phyloP scores from a whole-genome alignment of 2,113 vertebrate genomes.

The Psophia crepitans region DNA sequence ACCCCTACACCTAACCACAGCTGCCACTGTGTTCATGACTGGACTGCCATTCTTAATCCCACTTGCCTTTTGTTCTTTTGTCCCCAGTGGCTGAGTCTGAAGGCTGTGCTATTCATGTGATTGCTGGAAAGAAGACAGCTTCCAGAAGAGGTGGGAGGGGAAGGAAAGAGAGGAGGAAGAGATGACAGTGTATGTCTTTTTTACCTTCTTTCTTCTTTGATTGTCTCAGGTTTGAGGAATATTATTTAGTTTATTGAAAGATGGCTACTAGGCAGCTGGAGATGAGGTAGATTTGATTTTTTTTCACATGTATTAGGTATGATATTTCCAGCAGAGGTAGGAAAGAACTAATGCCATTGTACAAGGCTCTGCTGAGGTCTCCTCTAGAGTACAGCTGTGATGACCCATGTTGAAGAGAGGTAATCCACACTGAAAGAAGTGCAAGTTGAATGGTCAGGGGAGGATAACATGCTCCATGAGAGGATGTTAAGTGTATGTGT shows the following conservation, averaged over 20 bases:
- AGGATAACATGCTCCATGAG: background rate
- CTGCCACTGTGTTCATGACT: fast-evolving
- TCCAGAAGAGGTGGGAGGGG: background rate
- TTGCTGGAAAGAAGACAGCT: background rate
- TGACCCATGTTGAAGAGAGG: background rate
- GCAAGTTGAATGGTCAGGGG: background rate
- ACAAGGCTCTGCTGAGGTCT: background rate
- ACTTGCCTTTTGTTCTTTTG: background rate
- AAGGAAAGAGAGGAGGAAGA: background rate
- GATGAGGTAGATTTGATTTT: background rate
- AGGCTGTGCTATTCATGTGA: background rate
- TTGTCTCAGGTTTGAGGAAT: background rate
- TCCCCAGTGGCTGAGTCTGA: background rate
- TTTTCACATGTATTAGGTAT: background rate
- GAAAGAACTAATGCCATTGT: background rate
- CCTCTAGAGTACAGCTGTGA: background rate
- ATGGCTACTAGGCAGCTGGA: background rate
- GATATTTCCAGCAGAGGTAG: background rate
- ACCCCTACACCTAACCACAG: background rate
- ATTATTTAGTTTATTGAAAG: background rate
- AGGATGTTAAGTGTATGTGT: background rate
- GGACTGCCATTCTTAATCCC: background rate
- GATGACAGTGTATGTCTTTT: background rate
- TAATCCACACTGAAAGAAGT: background rate
- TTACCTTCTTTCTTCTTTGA: background rate